A percentile compares a stretch with the other conserved stretches of the same genome.
phyloP scores from a whole-genome alignment of 2,113 vertebrate genomes.

The Leucopternis melanops region DNA sequence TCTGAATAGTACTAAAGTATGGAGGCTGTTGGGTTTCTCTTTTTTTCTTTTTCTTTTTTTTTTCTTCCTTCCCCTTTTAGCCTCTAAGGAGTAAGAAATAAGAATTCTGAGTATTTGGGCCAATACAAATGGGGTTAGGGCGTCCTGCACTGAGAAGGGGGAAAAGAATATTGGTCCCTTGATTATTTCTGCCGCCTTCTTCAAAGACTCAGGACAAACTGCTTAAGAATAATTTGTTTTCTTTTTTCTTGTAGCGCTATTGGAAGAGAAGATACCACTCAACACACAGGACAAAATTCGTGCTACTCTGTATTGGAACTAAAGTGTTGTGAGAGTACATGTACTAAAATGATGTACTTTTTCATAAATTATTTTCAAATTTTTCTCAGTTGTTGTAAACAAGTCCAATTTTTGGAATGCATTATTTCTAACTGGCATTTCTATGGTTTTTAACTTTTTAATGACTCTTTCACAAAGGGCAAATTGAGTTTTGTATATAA shows the following conservation, averaged over 20 bases:
- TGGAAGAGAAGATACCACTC: neutral
- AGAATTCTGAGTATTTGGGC: neutral
- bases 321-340: conserved; percentile 28
- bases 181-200: neutral
- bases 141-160: neutral
- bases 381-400: conserved; percentile 64
- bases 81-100: neutral
- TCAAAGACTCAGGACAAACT: neutral
- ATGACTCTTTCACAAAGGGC: conserved; percentile 70
- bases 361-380: conserved; percentile 72
- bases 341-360: conserved; percentile 35
- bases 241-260: conserved; percentile 22
- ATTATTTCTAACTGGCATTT: conserved; percentile 76
- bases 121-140: neutral
- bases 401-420: conserved; percentile 67
- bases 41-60: too few relatives aligned
- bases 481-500: conserved; percentile 79
- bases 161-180: neutral
- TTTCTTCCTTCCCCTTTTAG: neutral
- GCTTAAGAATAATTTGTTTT: neutral
- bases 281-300: conserved; percentile 42
- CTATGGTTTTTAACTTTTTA: conserved; percentile 81
- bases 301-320: conserved; percentile 53
- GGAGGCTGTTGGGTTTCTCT: neutral
- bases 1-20: neutral